Evolutionary conservation across 2,888 invertebrate genomes (phyloP).

Genomic region (Eudasyphora cyanicolor): DNA sequence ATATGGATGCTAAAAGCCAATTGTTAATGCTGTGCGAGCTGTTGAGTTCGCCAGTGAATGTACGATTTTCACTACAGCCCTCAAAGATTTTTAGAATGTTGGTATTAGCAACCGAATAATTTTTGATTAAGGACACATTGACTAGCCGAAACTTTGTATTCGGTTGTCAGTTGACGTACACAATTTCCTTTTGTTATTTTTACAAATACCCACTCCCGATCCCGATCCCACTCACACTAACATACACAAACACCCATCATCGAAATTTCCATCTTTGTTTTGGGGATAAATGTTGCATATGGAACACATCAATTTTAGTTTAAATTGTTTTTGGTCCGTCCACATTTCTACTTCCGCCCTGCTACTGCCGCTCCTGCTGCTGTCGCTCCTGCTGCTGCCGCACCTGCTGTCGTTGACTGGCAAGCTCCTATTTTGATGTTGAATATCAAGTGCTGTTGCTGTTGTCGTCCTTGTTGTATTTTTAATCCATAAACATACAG

Average conservation of each 20-base stretch:
- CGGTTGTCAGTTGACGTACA: background rate
- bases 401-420: background rate
- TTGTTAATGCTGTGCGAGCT: too few species aligned
- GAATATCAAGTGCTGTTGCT: too few species aligned
- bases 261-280: background rate
- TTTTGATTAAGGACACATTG: background rate
- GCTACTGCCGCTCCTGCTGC: background rate
- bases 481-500: constrained; percentile 35
- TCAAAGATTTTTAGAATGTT: too few species aligned
- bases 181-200: background rate
- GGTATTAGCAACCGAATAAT: too few species aligned
- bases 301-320: constrained; percentile 18
- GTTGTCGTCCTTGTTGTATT: constrained; percentile 12
- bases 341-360: background rate
- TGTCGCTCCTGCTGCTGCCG: background rate
- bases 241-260: background rate
- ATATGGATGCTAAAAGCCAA: too few species aligned
- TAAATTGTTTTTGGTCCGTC: constrained; percentile 29
- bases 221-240: too few species aligned
- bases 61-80: too few species aligned
- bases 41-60: too few species aligned
- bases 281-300: constrained; percentile 24
- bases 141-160: background rate
- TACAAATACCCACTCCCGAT: background rate
- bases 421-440: too few species aligned